Percentiles rank a stretch among this genome's conserved stretches.
Conservation (phyloP, 2,113 vertebrate genomes). For the Phocoena phocoena region DNA sequence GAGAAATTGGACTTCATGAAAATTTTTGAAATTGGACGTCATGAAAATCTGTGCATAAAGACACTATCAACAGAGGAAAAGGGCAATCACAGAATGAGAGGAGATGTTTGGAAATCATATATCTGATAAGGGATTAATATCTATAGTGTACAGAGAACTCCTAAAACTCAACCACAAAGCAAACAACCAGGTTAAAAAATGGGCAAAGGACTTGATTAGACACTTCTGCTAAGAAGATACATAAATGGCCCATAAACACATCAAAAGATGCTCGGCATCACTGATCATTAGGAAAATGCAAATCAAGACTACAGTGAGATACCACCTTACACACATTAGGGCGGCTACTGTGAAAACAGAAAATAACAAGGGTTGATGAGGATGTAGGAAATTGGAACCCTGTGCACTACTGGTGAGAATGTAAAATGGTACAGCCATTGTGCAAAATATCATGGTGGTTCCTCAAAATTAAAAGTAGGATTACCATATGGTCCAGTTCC, state of each 20-base stretch:
- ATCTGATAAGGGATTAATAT: not conserved
- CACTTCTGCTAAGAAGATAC: too few species aligned
- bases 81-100: not conserved
- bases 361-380: too few species aligned
- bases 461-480: not conserved
- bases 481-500: not conserved
- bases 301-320: too few species aligned
- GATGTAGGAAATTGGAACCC: too few species aligned
- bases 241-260: too few species aligned
- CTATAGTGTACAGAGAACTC: not conserved
- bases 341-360: too few species aligned
- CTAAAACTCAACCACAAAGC: not conserved
- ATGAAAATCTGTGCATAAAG: not conserved
- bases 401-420: too few species aligned
- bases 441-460: not conserved
- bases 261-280: too few species aligned
- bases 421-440: not conserved
- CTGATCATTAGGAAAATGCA: too few species aligned
- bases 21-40: too few species aligned
- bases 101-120: not conserved
- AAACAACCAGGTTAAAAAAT: not conserved
- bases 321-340: too few species aligned
- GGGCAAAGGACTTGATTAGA: not conserved
- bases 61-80: not conserved
- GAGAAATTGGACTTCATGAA: not conserved